Evolutionary conservation across 2,888 invertebrate genomes (phyloP).

Genomic region (Scaptomyza flava): DNA sequence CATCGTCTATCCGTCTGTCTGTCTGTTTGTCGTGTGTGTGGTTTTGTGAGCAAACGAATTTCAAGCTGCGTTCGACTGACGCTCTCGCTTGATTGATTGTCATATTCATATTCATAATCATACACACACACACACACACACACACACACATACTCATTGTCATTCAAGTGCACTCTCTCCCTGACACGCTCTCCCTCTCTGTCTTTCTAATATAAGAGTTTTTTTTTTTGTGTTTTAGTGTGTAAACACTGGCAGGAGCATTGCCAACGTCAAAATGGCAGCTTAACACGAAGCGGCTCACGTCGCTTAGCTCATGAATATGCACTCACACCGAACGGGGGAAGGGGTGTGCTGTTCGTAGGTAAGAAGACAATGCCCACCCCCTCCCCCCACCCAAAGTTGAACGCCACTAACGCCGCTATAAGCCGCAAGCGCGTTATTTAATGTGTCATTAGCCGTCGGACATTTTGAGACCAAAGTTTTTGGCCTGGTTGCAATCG

Average conservation of each 20-base stretch:
- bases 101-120: conserved; percentile 68
- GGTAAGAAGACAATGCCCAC: conserved; percentile 20
- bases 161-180: conserved; percentile 49
- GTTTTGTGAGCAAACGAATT: conserved; percentile 45
- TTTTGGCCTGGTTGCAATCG: conserved; percentile 40
- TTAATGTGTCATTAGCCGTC: conserved; percentile 74
- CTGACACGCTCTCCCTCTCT: background rate
- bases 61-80: conserved; percentile 51
- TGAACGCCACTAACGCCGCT: conserved; percentile 15
- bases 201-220: background rate
- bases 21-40: conserved; percentile 19
- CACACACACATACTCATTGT: conserved; percentile 47
- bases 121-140: conserved; percentile 22
- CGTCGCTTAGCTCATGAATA: conserved; percentile 70
- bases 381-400: conserved; percentile 6
- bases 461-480: conserved; percentile 45
- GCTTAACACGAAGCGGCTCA: conserved; percentile 71
- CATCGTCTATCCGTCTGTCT: conserved; percentile 5
- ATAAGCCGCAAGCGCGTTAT: conserved; percentile 53
- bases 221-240: conserved; percentile 16
- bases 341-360: background rate
- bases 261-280: conserved; percentile 69
- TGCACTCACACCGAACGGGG: conserved; percentile 47
- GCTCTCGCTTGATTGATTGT: conserved; percentile 70
- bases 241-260: conserved; percentile 56